Evolutionary conservation across 2,888 invertebrate species (phyloP).

Genomic region (Epinotia nisella): DNA sequence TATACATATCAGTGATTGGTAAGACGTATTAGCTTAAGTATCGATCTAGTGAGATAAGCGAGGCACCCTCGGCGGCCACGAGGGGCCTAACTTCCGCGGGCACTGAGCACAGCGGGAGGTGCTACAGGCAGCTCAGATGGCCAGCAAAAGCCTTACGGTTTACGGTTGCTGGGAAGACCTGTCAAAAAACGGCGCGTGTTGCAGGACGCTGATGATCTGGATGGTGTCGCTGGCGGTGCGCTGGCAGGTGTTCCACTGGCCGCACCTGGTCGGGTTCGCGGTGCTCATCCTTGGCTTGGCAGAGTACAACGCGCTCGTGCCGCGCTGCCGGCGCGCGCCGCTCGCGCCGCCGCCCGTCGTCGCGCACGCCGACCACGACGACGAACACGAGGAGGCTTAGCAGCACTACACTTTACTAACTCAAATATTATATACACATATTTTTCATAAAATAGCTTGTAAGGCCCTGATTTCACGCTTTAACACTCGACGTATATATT

Average conservation of each 20-base stretch:
- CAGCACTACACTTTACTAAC: neutral
- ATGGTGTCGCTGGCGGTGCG: constrained; percentile 88
- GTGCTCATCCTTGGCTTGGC: constrained; percentile 92
- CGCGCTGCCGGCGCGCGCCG: constrained; percentile 58
- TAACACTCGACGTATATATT: neutral
- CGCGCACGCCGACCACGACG: constrained; percentile 48
- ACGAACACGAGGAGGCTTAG: constrained; percentile 48
- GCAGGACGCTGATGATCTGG: constrained; percentile 95
- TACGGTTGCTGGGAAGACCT: no score
- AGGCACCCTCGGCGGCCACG: no score
- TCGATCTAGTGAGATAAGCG: no score
- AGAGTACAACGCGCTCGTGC: constrained; percentile 89
- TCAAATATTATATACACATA: neutral
- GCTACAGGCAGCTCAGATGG: no score
- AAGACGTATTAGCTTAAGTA: no score
- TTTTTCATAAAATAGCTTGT: neutral
- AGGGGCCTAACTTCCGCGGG: no score
- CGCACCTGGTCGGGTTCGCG: constrained; percentile 92
- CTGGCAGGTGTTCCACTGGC: constrained; percentile 92
- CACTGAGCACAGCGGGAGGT: no score
- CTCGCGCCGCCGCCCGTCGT: constrained; percentile 49
- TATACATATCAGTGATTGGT: no score
- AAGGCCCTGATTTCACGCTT: neutral
- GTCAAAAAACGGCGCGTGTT: constrained; percentile 23
- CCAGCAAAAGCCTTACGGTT: no score